These are phyloP conservation scores for Notodonta dromedarius DNA, from an alignment of 2,888 invertebrate genomes.

Conservation along the genomic window DNA sequence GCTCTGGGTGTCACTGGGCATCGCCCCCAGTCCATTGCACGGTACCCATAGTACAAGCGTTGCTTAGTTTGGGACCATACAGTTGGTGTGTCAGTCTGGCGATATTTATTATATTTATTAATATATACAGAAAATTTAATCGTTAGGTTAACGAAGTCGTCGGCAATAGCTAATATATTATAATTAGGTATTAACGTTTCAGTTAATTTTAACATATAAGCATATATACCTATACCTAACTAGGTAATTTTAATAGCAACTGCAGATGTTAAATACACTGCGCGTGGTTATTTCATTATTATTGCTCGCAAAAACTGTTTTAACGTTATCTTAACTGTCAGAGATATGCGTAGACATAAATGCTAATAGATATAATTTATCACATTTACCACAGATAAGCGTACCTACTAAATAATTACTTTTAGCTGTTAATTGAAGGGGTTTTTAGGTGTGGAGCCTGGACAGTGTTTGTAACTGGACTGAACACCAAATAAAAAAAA, in stretches of 20 bases:
- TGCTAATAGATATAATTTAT: constrained; percentile 30
- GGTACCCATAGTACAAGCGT: too few relatives aligned
- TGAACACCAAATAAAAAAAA: background rate
- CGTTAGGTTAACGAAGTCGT: too few relatives aligned
- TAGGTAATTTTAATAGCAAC: constrained; percentile 11
- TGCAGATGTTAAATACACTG: constrained; percentile 21
- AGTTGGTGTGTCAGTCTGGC: too few relatives aligned
- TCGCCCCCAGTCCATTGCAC: too few relatives aligned
- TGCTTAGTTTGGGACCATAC: too few relatives aligned
- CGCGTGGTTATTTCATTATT: constrained; percentile 12
- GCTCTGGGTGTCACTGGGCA: too few relatives aligned
- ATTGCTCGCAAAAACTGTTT: constrained; percentile 12
- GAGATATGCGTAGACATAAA: constrained; percentile 27
- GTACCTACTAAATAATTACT: constrained; percentile 9
- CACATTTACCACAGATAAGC: constrained; percentile 24
- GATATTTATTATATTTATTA: too few relatives aligned
- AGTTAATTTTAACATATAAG: background rate
- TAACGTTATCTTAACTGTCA: constrained; percentile 21
- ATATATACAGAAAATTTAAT: too few relatives aligned
- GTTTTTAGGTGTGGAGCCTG: background rate
- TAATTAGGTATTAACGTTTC: background rate
- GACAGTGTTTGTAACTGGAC: background rate
- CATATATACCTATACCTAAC: background rate
- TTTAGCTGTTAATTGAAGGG: constrained; percentile 19
- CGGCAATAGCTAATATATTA: too few relatives aligned